A percentile compares a stretch with the other conserved stretches of the same genome.
phyloP scores from a whole-genome alignment of 2,113 vertebrate genomes.

The Lichenostomus cassidix region DNA sequence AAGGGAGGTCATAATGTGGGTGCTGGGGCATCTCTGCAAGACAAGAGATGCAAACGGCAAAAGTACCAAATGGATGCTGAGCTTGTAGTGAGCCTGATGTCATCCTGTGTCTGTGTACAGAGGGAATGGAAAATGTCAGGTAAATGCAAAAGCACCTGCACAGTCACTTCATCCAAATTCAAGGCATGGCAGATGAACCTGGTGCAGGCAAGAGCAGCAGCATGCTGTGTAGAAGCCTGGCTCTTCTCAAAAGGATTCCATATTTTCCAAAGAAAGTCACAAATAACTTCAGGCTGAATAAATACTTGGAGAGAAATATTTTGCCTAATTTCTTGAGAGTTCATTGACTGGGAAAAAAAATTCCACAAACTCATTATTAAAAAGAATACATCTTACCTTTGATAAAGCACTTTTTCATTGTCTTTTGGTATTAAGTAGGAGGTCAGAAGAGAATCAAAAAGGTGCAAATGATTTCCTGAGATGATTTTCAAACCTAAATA shows the following conservation, averaged over 20 bases:
- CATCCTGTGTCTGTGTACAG: neutral
- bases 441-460: neutral
- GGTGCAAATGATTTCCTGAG: neutral
- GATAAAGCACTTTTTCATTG: neutral
- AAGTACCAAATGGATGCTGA: neutral
- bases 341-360: neutral
- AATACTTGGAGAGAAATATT: neutral
- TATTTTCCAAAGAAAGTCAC: neutral
- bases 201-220: neutral
- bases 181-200: neutral
- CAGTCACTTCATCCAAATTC: neutral
- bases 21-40: neutral
- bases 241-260: neutral
- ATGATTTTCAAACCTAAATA: neutral
- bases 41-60: neutral
- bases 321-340: neutral
- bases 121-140: neutral
- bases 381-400: neutral
- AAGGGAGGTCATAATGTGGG: accelerated
- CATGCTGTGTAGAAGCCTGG: neutral
- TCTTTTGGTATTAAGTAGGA: neutral
- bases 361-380: neutral
- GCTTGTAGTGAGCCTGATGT: neutral
- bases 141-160: neutral
- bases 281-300: neutral